phyloP scores from a whole-genome alignment of 2,797 vertebrate species.

The Orientallactaga sibirica region DNA sequence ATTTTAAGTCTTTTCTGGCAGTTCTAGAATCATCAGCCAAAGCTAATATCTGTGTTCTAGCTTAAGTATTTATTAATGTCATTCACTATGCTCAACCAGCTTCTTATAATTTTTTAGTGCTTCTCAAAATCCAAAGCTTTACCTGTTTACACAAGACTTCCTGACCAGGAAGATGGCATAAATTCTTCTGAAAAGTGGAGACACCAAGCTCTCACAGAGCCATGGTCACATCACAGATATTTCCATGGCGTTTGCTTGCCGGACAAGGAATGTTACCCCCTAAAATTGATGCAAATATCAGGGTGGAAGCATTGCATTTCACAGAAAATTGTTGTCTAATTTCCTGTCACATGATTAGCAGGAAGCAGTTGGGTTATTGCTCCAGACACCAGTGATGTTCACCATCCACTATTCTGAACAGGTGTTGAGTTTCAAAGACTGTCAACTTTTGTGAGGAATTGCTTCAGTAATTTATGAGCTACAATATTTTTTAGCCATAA shows the following conservation, averaged over 20 bases:
- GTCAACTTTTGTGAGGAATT: background rate
- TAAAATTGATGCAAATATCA: constrained; percentile 30
- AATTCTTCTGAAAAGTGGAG: constrained; percentile 47
- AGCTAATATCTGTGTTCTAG: background rate
- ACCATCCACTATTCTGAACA: background rate
- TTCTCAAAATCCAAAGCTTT: constrained; percentile 49
- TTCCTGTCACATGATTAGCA: background rate
- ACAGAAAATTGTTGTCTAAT: constrained; percentile 4
- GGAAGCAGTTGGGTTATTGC: background rate
- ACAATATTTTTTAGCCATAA: background rate
- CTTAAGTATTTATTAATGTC: background rate
- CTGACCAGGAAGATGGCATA: constrained; percentile 36
- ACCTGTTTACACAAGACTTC: background rate
- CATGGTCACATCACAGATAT: background rate
- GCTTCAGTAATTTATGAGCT: background rate
- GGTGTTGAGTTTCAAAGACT: background rate
- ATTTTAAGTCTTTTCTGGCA: background rate
- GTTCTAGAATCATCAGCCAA: background rate
- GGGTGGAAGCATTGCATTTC: background rate
- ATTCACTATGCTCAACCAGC: background rate
- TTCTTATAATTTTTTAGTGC: constrained; percentile 33
- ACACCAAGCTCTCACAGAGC: background rate
- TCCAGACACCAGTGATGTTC: constrained; percentile 14
- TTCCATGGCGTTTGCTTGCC: constrained; percentile 14
- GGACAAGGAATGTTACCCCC: background rate